Conservation (phyloP, 2,888 invertebrate species). For the Allolobophora icterica region DNA sequence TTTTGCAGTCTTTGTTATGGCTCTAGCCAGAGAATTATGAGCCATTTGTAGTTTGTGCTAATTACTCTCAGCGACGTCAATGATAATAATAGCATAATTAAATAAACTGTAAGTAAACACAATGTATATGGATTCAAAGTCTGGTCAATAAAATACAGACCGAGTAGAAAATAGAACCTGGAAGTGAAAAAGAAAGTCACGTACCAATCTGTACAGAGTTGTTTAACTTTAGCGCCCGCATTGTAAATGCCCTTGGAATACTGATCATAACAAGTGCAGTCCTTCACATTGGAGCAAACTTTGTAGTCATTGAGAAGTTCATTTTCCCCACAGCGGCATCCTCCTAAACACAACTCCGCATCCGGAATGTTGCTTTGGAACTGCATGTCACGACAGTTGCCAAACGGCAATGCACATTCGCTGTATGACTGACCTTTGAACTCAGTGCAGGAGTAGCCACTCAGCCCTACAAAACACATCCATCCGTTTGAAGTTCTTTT, state of each 20-base stretch:
- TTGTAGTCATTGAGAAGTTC: slow-evolving; percentile 41
- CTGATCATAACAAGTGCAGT: slow-evolving; percentile 89
- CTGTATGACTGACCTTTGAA: slow-evolving; percentile 43
- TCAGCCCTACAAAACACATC: not conserved
- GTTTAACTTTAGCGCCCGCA: not conserved
- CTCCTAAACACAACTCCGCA: slow-evolving; percentile 40
- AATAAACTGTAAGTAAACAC: no score
- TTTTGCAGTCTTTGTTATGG: no score
- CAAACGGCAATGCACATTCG: slow-evolving; percentile 47
- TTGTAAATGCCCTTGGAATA: slow-evolving; percentile 68
- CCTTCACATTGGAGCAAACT: slow-evolving; percentile 74
- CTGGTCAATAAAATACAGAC: not conserved
- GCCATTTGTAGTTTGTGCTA: no score
- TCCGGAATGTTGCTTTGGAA: slow-evolving; percentile 38
- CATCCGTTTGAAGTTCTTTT: not conserved
- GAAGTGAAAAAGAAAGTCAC: not conserved
- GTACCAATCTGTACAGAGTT: slow-evolving; percentile 35
- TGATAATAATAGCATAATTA: no score
- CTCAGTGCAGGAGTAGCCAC: not conserved
- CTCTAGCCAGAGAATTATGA: no score
- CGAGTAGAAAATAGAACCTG: not conserved
- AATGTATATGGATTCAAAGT: not conserved
- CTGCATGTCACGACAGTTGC: slow-evolving; percentile 45
- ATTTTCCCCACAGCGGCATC: slow-evolving; percentile 39
- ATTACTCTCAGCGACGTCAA: no score